Conservation (phyloP, 2,797 vertebrate genomes). For the Pangasius larnaudii region DNA sequence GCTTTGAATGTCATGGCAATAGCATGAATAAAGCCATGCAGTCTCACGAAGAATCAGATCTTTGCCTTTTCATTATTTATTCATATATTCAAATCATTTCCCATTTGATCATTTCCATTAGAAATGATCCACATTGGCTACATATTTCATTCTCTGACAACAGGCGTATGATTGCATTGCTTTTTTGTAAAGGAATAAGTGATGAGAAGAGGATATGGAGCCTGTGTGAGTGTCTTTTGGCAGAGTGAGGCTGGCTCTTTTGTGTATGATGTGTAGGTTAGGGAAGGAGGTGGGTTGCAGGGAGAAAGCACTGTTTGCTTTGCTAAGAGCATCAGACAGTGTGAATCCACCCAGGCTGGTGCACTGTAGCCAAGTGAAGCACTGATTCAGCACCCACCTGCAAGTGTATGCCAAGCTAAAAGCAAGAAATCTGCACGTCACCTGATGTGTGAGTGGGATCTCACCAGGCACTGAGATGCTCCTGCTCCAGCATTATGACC, state of each 20-base stretch:
- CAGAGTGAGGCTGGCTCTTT: slow-evolving; percentile 45
- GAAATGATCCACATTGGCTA: slow-evolving; percentile 39
- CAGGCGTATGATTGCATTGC: slow-evolving; percentile 35
- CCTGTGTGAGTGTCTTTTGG: slow-evolving; percentile 41
- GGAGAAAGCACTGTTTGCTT: slow-evolving; percentile 40
- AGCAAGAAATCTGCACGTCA: slow-evolving; percentile 1
- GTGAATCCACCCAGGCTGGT: slow-evolving; percentile 50
- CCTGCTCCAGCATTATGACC: not conserved
- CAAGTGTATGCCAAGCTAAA: not conserved
- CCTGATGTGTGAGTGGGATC: slow-evolving; percentile 13
- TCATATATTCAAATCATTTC: slow-evolving; percentile 45
- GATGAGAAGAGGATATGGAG: slow-evolving; percentile 50
- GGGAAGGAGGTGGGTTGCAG: slow-evolving; percentile 20
- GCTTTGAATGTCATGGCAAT: slow-evolving; percentile 33
- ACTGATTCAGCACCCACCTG: slow-evolving; percentile 37
- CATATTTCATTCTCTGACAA: slow-evolving; percentile 32
- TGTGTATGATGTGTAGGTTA: slow-evolving; percentile 42
- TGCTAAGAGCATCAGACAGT: slow-evolving; percentile 56
- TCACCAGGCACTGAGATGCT: not conserved
- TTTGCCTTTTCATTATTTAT: slow-evolving; percentile 42
- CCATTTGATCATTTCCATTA: slow-evolving; percentile 48
- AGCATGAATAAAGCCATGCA: slow-evolving; percentile 30
- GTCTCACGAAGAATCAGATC: slow-evolving; percentile 42
- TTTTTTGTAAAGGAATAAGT: slow-evolving; percentile 44
- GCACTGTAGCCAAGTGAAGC: slow-evolving; percentile 42